These are phyloP conservation scores for human (Homo sapiens) DNA, from an alignment of 2,113 vertebrate genomes.

Conservation along the genomic window GRCh38 chr9:101445001-101445500, in stretches of 20 bases:
- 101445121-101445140: not conserved
- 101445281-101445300: not conserved
- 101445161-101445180: not conserved
- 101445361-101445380: not conserved
- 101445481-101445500: not conserved
- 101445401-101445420: not conserved
- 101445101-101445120: not conserved
- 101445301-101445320: not conserved
- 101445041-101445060: not conserved
- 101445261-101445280: no score
- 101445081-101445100: not conserved
- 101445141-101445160: not conserved
- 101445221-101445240: not conserved
- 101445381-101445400: not conserved
- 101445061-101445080: not conserved
- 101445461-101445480: fast-evolving
- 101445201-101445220: no score
- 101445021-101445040: not conserved
- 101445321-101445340: not conserved
- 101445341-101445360: not conserved
- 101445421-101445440: not conserved
- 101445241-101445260: not conserved
- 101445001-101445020: not conserved
- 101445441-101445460: not conserved
- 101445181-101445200: no score